Conservation (phyloP, 2,113 vertebrate species). For the Hyperoodon ampullatus region DNA sequence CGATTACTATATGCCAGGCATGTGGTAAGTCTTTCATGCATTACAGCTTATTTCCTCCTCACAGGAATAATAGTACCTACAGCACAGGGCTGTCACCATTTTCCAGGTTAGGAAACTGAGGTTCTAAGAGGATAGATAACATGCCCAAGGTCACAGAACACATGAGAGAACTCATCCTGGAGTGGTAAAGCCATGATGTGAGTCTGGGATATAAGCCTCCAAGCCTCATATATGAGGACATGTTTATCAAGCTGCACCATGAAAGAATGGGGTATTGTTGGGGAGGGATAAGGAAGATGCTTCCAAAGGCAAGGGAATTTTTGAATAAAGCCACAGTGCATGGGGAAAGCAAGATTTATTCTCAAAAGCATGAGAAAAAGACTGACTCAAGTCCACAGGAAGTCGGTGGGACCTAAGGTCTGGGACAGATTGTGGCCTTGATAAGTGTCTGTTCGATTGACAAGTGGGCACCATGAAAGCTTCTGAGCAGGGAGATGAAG, state of each 20-base stretch:
- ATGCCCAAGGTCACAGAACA: neutral
- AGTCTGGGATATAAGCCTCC: neutral
- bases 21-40: neutral
- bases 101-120: slow-evolving; percentile 8
- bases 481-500: neutral
- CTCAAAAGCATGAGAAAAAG: neutral
- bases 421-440: neutral
- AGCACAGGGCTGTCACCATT: neutral
- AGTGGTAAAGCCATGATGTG: neutral
- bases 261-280: neutral
- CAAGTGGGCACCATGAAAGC: neutral
- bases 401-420: neutral
- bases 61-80: neutral
- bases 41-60: neutral
- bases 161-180: neutral
- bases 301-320: neutral
- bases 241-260: neutral
- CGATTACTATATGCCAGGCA: neutral
- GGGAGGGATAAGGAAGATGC: neutral
- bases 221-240: neutral
- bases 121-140: neutral
- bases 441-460: neutral
- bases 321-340: neutral
- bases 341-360: slow-evolving; percentile 1
- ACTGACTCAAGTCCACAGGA: neutral